Evolutionary conservation across 2,113 vertebrate genomes (phyloP).

Genomic region (Phyllostomus hastatus): DNA sequence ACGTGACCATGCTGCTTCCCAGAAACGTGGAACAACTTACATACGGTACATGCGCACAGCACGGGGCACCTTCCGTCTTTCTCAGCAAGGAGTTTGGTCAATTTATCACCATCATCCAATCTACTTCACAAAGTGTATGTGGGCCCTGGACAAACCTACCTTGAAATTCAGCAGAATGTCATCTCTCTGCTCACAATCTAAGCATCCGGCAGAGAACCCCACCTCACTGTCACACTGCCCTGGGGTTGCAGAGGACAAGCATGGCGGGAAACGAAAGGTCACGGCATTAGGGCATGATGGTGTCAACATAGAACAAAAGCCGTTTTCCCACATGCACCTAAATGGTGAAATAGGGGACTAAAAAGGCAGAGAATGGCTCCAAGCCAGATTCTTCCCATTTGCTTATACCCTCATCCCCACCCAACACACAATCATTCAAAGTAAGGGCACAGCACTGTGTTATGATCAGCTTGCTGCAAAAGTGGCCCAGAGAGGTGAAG

Average conservation of each 20-base stretch:
- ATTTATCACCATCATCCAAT: not conserved
- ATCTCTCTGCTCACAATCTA: not conserved
- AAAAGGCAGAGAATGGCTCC: not conserved
- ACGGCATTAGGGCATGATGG: not conserved
- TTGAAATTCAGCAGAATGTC: not conserved
- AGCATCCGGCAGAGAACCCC: not conserved
- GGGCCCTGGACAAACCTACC: not conserved
- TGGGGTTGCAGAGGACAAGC: not conserved
- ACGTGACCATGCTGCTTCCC: not conserved
- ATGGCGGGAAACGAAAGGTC: not conserved
- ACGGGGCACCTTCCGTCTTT: not conserved
- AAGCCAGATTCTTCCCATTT: not conserved
- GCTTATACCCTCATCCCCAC: not conserved
- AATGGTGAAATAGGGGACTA: not conserved
- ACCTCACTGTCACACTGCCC: not conserved
- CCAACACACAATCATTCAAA: not conserved
- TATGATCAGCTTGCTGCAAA: not conserved
- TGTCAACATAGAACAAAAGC: not conserved
- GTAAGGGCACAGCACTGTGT: not conserved
- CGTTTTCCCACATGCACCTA: not conserved
- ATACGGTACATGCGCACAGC: fast-evolving
- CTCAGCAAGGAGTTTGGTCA: not conserved
- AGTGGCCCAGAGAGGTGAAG: not conserved
- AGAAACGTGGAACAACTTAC: not conserved
- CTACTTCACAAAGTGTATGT: not conserved